These are phyloP conservation scores for Euleptes europaea DNA, from an alignment of 2,113 vertebrate genomes.

Conservation along the genomic window DNA sequence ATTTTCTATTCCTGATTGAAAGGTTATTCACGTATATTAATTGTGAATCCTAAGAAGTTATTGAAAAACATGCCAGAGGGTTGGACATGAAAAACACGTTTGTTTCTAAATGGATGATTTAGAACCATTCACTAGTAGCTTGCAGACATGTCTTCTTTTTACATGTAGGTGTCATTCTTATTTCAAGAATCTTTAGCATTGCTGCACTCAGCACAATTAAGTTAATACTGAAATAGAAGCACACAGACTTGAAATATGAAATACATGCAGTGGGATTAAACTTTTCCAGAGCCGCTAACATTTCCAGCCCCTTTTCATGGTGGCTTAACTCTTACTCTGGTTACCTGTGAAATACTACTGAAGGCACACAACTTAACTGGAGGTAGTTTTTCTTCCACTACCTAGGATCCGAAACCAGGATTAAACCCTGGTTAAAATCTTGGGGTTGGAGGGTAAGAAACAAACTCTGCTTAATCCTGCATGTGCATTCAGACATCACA, in stretches of 20 bases:
- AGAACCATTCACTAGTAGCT: slow-evolving; percentile 23
- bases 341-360: no score
- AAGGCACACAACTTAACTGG: no score
- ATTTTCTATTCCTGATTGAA: slow-evolving; percentile 1
- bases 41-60: slow-evolving; percentile 50
- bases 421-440: no score
- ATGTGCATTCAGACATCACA: no score
- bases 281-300: neutral
- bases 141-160: neutral
- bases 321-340: no score
- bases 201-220: neutral
- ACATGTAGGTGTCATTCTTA: slow-evolving; percentile 22
- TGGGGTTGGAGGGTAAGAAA: no score
- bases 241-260: no score
- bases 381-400: no score
- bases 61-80: slow-evolving; percentile 43
- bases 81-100: slow-evolving; percentile 45
- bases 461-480: no score
- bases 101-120: slow-evolving; percentile 45
- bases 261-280: neutral
- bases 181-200: slow-evolving; percentile 15
- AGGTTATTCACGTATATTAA: slow-evolving; percentile 18
- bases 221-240: slow-evolving; percentile 6
- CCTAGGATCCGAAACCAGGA: no score
- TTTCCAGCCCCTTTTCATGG: no score